These are phyloP conservation scores for Pissodes strobi DNA, from an alignment of 1,140 invertebrate species.

Conservation along the genomic window DNA sequence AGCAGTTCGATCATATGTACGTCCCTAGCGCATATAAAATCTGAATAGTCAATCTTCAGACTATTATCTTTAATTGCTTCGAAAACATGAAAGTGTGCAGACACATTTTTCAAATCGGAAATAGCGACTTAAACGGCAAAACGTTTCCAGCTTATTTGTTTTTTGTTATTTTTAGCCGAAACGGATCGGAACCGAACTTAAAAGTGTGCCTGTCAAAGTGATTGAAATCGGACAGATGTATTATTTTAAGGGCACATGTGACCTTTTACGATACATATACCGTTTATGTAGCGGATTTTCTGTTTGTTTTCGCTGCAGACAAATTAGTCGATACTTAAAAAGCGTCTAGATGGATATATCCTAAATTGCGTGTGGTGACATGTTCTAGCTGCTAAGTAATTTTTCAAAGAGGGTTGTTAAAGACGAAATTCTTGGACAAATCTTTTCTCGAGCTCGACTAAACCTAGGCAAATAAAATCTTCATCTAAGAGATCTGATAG, in stretches of 20 bases:
- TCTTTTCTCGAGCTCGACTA: no score
- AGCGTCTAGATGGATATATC: slow-evolving; percentile 8
- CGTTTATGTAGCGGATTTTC: slow-evolving; percentile 39
- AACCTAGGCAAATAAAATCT: no score
- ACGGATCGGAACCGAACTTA: slow-evolving; percentile 35
- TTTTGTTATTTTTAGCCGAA: slow-evolving; percentile 53
- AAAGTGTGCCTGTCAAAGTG: slow-evolving; percentile 50
- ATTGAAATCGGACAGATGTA: slow-evolving; percentile 56
- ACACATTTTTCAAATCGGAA: slow-evolving; percentile 48
- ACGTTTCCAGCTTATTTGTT: slow-evolving; percentile 41
- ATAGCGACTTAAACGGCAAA: slow-evolving; percentile 36
- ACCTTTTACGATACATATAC: slow-evolving; percentile 36
- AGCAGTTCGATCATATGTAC: no score
- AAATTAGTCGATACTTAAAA: slow-evolving; percentile 31
- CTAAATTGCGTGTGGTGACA: slow-evolving; percentile 36
- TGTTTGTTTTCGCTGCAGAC: slow-evolving; percentile 39
- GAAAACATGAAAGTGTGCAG: slow-evolving; percentile 47
- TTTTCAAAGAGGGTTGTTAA: no score
- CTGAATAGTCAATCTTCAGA: slow-evolving; percentile 2
- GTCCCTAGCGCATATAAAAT: no score
- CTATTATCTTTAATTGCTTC: slow-evolving; percentile 44
- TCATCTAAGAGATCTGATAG: no score
- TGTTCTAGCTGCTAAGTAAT: background rate
- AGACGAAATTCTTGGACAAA: no score
- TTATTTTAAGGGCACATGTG: slow-evolving; percentile 55